A percentile compares a stretch with the other conserved stretches of the same genome.
Conservation (phyloP, 1,140 invertebrate species). For the Melitaea cinxia region DNA sequence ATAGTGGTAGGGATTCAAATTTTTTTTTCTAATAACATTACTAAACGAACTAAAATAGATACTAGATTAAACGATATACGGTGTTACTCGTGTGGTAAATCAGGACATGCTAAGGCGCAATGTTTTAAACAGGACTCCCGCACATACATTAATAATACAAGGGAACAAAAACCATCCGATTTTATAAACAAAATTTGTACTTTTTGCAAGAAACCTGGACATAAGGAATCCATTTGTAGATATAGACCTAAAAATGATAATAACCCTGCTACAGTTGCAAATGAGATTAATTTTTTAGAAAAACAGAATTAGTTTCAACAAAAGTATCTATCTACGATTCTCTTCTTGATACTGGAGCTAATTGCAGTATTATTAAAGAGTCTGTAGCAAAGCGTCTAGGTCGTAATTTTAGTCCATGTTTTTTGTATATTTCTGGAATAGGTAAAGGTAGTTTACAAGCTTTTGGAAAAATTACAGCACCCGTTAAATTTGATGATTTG, state of each 20-base stretch:
- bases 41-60: constrained; percentile 4
- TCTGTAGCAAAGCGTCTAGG: constrained; percentile 31
- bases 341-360: constrained; percentile 35
- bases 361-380: constrained; percentile 34
- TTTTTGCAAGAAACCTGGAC: constrained; percentile 4
- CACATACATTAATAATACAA: neutral
- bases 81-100: neutral
- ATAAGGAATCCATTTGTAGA: neutral
- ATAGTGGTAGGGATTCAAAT: neutral
- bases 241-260: neutral
- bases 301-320: constrained; percentile 22
- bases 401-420: constrained; percentile 7
- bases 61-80: neutral
- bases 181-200: neutral
- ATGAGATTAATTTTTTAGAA: constrained; percentile 28
- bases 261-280: neutral
- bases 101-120: neutral
- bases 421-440: constrained; percentile 19
- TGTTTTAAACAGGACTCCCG: neutral
- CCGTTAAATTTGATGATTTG: constrained; percentile 23
- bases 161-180: neutral
- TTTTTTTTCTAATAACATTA: neutral
- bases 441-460: constrained; percentile 22
- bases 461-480: constrained; percentile 21
- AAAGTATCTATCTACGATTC: constrained; percentile 20